These are phyloP conservation scores for Aleiodes alternator DNA, from an alignment of 2,888 invertebrate genomes.

Conservation along the genomic window DNA sequence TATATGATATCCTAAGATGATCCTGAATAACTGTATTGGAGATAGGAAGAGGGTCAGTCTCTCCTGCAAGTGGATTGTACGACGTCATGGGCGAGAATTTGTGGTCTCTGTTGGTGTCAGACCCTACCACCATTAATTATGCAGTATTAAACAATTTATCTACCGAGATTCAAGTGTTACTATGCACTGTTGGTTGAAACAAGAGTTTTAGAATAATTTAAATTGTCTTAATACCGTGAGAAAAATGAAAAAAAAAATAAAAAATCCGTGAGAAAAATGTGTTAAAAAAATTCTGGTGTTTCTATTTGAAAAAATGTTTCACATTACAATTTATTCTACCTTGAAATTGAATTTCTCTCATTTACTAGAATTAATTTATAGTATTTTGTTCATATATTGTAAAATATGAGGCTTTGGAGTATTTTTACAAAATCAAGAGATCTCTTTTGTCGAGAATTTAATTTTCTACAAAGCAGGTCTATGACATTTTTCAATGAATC, in stretches of 20 bases:
- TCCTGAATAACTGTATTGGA: conserved; percentile 36
- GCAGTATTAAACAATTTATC: conserved; percentile 65
- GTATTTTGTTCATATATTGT: no score
- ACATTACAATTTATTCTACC: no score
- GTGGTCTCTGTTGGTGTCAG: conserved; percentile 62
- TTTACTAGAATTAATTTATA: no score
- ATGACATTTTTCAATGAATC: no score
- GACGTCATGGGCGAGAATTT: conserved; percentile 61
- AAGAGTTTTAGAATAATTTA: background rate
- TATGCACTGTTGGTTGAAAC: background rate
- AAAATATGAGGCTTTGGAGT: no score
- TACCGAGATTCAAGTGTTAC: conserved; percentile 43
- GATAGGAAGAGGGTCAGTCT: conserved; percentile 38
- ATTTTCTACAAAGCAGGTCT: no score
- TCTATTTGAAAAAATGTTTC: background rate
- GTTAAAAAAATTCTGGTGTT: background rate
- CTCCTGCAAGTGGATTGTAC: conserved; percentile 51
- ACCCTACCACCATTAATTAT: conserved; percentile 58
- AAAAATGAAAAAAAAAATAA: no score
- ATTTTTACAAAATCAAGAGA: no score
- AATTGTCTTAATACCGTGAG: background rate
- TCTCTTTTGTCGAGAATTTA: no score
- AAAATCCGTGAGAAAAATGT: background rate
- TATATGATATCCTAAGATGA: conserved; percentile 21
- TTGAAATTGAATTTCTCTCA: no score